A percentile compares a stretch with the other conserved stretches of the same genome.
phyloP scores from a whole-genome alignment of 1,140 invertebrate genomes.

The Cyrtorhinus lividipennis region DNA sequence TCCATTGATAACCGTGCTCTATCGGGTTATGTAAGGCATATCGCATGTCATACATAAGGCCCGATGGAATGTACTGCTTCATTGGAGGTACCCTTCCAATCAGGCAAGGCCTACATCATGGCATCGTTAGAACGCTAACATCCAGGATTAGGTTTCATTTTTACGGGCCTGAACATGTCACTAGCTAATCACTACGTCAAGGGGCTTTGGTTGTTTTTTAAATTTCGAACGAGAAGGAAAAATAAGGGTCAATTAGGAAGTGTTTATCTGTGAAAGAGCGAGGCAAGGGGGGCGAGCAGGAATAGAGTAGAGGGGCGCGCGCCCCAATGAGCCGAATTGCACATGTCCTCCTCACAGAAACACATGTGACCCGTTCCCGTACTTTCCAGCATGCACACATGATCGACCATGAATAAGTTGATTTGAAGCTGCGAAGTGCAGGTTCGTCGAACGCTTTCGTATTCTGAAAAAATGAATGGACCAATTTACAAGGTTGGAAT shows the following conservation, averaged over 20 bases:
- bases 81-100: too few relatives aligned
- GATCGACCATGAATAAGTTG: constrained; percentile 94
- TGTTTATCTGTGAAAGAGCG: constrained; percentile 13
- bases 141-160: background rate
- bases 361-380: constrained; percentile 93
- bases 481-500: background rate
- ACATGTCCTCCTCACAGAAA: constrained; percentile 94
- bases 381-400: constrained; percentile 96
- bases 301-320: constrained; percentile 5
- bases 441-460: constrained; percentile 73
- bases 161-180: background rate
- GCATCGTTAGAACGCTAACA: background rate
- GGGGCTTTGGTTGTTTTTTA: background rate
- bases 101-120: background rate
- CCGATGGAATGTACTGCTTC: too few relatives aligned
- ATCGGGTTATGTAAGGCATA: too few relatives aligned
- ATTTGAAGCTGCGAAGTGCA: constrained; percentile 86
- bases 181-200: background rate
- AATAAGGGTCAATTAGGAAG: background rate
- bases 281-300: constrained; percentile 11
- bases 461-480: constrained; percentile 43
- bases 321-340: constrained; percentile 41
- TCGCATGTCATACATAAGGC: too few relatives aligned
- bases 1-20: too few relatives aligned
- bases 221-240: background rate